Evolutionary conservation across 2,797 vertebrate species (phyloP).

Genomic region (Siniperca scherzeri): DNA sequence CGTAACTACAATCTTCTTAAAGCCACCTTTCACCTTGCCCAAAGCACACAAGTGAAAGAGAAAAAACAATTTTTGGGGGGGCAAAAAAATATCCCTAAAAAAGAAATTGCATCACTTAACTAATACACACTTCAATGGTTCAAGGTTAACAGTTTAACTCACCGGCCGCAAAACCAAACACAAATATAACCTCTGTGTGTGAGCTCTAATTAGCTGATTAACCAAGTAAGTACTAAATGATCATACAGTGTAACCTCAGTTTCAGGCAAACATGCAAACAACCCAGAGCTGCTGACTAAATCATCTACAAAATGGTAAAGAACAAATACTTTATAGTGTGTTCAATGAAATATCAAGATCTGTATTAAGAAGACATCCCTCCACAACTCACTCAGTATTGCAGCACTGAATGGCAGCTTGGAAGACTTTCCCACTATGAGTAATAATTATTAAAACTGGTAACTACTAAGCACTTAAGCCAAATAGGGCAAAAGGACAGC

Average conservation of each 20-base stretch:
- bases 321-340: background rate
- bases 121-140: background rate
- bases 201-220: slow-evolving; percentile 17
- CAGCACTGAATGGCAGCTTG: background rate
- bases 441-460: background rate
- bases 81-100: background rate
- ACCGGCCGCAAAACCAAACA: background rate
- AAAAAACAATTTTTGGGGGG: background rate
- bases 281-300: slow-evolving; percentile 8
- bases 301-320: background rate
- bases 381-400: background rate
- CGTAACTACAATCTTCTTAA: too few species aligned
- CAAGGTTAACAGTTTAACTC: slow-evolving; percentile 2
- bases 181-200: background rate
- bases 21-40: too few species aligned
- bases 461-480: background rate
- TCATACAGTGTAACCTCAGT: background rate
- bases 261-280: slow-evolving; percentile 2
- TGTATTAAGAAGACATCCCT: background rate
- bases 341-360: background rate
- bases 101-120: background rate
- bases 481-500: background rate
- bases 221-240: slow-evolving; percentile 4
- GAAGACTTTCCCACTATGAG: background rate
- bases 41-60: background rate